These are phyloP conservation scores for Gobio gobio DNA, from an alignment of 2,113 vertebrate genomes.

Conservation along the genomic window DNA sequence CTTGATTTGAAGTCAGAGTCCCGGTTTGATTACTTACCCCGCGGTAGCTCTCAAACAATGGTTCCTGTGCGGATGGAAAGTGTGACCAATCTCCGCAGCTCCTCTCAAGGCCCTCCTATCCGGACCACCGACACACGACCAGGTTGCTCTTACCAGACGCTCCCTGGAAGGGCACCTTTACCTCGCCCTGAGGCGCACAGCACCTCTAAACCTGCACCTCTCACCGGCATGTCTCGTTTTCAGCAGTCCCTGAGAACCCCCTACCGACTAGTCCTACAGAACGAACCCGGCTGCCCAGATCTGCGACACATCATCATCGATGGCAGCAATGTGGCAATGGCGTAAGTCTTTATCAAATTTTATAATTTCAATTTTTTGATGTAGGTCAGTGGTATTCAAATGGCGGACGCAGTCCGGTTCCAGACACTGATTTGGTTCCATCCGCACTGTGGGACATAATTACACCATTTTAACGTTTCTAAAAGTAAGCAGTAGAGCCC, in stretches of 20 bases:
- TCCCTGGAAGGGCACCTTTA: slow-evolving; percentile 62
- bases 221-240: slow-evolving; percentile 91
- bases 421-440: too few species aligned
- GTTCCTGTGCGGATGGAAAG: slow-evolving; percentile 76
- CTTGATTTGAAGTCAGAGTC: slow-evolving; percentile 67
- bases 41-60: slow-evolving; percentile 76
- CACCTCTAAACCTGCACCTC: slow-evolving; percentile 68
- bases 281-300: slow-evolving; percentile 82
- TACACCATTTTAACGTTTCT: too few species aligned
- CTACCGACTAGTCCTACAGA: slow-evolving; percentile 87
- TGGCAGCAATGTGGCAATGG: slow-evolving; percentile 95
- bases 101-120: slow-evolving; percentile 63
- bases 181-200: slow-evolving; percentile 55
- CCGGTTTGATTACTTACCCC: slow-evolving; percentile 79
- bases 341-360: slow-evolving; percentile 81
- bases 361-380: neutral
- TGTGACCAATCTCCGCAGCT: slow-evolving; percentile 75
- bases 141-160: slow-evolving; percentile 71
- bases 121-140: slow-evolving; percentile 65
- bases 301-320: slow-evolving; percentile 94
- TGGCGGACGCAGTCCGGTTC: too few species aligned
- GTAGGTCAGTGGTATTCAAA: too few species aligned
- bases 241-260: slow-evolving; percentile 87
- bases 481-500: too few species aligned
- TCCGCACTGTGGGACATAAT: too few species aligned